Evolutionary conservation across 2,888 invertebrate genomes (phyloP), one percentile per base, ranked within the genome.

Genomic region (Mechanitis mazaeus): DNA sequence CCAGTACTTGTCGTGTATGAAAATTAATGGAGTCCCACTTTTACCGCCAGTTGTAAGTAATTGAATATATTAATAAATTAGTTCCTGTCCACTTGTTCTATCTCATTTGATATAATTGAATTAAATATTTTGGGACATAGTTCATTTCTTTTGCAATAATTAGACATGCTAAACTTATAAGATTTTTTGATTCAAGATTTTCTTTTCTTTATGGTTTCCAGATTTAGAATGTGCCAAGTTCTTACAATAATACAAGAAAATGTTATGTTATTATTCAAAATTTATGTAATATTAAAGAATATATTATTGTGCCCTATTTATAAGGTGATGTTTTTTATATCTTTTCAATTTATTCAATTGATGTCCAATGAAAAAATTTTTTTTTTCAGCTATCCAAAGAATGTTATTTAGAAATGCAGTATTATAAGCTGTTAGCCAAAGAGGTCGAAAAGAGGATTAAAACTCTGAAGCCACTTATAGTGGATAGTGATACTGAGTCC

Each of bases 21-120:
- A 92, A 90, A 90, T 95, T 69, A 93, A 93, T 81, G 95, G 95
- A 62, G 86, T 92, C 58, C 93, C 95, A 31, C 93, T 95, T 68
- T 91, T 95, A 66, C 95, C 95, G 59, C 95, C 95, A 55, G 83
- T 95, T 84, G 95, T 95, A 88, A 92, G 92, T 66, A 1, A 33
- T 12, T 33, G 55, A 45, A 33, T 59, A 61, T 63, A 45, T 55
- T 61, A 9, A 59, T 50, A 3, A 54, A 56, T 58, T 56, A 55
- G 56, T 56, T 42, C 38, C 42, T 6, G 6, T 6, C 6, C 35
- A 35, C 35, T 35, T 35, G 35, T 35, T 35, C 35, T 35, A 35
- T 35, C 35, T 35, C 6, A 6, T 35, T 35, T 35, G 6, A 54
- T 58, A 46, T 42, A 11, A 42, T 47, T 58, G 9, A 50, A 31